Conservation (phyloP, 2,797 vertebrate genomes). For the Loriculus beryllinus region DNA sequence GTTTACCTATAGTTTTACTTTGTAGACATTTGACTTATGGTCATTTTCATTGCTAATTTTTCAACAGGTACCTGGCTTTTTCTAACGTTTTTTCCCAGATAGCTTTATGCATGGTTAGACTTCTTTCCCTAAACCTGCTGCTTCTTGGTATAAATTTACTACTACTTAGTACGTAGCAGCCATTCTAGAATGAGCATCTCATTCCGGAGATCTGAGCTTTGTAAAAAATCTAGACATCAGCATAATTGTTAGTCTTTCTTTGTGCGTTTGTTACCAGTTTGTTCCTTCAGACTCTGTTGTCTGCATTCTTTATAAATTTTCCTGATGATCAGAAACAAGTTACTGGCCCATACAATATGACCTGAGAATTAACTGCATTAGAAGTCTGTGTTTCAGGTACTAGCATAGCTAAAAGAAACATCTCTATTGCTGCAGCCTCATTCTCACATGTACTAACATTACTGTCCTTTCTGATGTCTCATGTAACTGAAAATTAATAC, state of each 20-base stretch:
- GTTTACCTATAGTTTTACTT: not conserved
- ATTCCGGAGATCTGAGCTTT: not conserved
- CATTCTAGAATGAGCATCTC: not conserved
- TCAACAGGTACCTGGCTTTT: not conserved
- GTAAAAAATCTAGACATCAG: not conserved
- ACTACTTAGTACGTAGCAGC: not conserved
- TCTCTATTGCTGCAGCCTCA: not conserved
- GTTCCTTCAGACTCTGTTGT: not conserved
- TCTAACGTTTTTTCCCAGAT: rapidly evolving
- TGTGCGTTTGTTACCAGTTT: not conserved
- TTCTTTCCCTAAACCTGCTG: not conserved
- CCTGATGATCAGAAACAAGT: not conserved
- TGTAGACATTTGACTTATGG: not conserved
- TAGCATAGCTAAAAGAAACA: not conserved
- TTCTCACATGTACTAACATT: not conserved
- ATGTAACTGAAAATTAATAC: not conserved
- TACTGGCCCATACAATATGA: not conserved
- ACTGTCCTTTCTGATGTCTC: not conserved
- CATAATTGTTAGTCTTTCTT: not conserved
- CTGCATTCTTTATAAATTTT: not conserved
- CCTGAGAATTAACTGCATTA: not conserved
- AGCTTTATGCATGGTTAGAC: not conserved
- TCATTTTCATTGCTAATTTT: not conserved
- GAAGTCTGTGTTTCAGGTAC: not conserved
- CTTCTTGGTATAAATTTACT: not conserved